phyloP scores from a whole-genome alignment of 2,888 invertebrate genomes.

The Drosophila paramelanica region DNA sequence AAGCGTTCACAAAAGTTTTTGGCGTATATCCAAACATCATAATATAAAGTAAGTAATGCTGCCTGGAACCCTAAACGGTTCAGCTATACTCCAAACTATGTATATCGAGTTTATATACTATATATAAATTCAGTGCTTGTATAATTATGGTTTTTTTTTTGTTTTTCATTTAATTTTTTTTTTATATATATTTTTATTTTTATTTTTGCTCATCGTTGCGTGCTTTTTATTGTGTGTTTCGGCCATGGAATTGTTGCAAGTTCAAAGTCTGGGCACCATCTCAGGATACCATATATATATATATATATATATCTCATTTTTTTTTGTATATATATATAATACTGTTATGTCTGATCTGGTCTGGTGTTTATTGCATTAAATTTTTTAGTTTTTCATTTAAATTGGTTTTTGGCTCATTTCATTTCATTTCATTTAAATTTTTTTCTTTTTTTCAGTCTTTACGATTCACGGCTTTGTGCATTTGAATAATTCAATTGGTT shows the following conservation, averaged over 20 bases:
- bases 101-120: constrained; percentile 55
- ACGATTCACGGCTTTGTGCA: constrained; percentile 84
- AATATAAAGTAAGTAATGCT: constrained; percentile 73
- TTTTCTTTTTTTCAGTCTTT: constrained; percentile 78
- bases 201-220: constrained; percentile 52
- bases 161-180: constrained; percentile 7
- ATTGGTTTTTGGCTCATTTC: constrained; percentile 12
- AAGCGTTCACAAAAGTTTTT: constrained; percentile 51
- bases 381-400: constrained; percentile 16
- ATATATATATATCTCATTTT: constrained; percentile 9
- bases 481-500: constrained; percentile 64
- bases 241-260: constrained; percentile 60
- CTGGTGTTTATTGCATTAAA: constrained; percentile 34
- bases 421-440: constrained; percentile 34
- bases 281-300: constrained; percentile 3
- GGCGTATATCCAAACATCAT: constrained; percentile 46
- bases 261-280: constrained; percentile 22
- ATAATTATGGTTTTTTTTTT: constrained; percentile 40
- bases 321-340: constrained; percentile 27
- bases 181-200: constrained; percentile 7
- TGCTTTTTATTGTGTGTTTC: constrained; percentile 47
- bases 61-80: constrained; percentile 73
- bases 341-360: constrained; percentile 30
- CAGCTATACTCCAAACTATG: constrained; percentile 63
- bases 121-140: constrained; percentile 81